These are phyloP conservation scores for Acleris laterana DNA, from an alignment of 2,888 invertebrate species.

Conservation along the genomic window DNA sequence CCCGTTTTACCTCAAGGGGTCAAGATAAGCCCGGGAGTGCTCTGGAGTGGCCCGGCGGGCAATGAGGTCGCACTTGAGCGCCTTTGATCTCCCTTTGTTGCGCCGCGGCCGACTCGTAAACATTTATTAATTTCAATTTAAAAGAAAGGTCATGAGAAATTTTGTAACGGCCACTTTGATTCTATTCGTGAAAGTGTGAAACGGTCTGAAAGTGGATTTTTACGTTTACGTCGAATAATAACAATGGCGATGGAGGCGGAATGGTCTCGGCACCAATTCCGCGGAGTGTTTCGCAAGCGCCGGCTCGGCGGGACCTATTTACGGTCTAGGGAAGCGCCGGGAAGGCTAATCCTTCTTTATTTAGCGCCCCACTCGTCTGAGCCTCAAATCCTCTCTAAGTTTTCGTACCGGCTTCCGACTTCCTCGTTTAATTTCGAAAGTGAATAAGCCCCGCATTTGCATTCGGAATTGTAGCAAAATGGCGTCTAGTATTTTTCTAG, in stretches of 20 bases:
- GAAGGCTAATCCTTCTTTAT: conserved; percentile 68
- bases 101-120: conserved; percentile 56
- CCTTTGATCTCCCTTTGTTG: conserved; percentile 66
- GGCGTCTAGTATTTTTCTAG: conserved; percentile 82
- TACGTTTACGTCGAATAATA: conserved; percentile 54
- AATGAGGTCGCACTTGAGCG: conserved; percentile 64
- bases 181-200: conserved; percentile 68
- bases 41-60: conserved; percentile 62
- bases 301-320: conserved; percentile 61
- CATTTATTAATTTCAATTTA: conserved; percentile 58
- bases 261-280: conserved; percentile 53
- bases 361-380: conserved; percentile 53
- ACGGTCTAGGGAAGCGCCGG: conserved; percentile 60
- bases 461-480: conserved; percentile 66
- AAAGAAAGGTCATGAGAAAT: conserved; percentile 63
- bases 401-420: conserved; percentile 53
- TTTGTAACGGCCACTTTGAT: conserved; percentile 60
- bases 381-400: conserved; percentile 56
- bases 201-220: conserved; percentile 67
- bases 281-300: conserved; percentile 63
- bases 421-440: conserved; percentile 68
- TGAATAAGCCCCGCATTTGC: conserved; percentile 62
- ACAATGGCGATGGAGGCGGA: conserved; percentile 37
- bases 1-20: conserved; percentile 75
- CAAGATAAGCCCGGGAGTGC: conserved; percentile 71